Conservation (phyloP, 2,797 vertebrate genomes). For the Pseudochaenichthys georgianus region DNA sequence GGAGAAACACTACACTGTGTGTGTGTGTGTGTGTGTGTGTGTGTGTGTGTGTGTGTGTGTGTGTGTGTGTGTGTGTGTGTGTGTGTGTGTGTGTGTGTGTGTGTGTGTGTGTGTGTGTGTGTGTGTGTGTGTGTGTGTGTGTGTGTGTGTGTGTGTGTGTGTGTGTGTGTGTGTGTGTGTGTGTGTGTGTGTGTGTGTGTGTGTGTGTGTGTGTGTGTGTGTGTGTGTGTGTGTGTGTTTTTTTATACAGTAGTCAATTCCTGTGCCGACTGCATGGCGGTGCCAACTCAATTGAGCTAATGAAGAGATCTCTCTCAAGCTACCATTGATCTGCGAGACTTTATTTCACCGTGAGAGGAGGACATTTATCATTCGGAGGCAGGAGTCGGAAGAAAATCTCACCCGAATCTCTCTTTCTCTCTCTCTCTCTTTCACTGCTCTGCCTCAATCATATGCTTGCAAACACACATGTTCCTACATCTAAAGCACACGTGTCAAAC, state of each 20-base stretch:
- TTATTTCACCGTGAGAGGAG: constrained; percentile 46
- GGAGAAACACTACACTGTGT: constrained; percentile 14
- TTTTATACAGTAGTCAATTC: constrained; percentile 48
- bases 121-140: too few species aligned
- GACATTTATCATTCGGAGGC: constrained; percentile 64
- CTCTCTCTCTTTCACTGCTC: background rate
- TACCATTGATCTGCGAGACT: constrained; percentile 65
- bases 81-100: too few species aligned
- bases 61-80: too few species aligned
- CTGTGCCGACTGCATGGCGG: constrained; percentile 42
- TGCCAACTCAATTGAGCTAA: constrained; percentile 67
- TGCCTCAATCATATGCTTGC: background rate
- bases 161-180: too few species aligned
- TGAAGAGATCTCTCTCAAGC: constrained; percentile 67
- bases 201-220: too few species aligned
- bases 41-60: too few species aligned
- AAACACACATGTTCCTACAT: constrained; percentile 5
- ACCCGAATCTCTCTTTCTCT: constrained; percentile 23
- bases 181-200: too few species aligned
- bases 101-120: too few species aligned
- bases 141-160: too few species aligned
- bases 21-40: too few species aligned
- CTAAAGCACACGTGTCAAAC: too few species aligned
- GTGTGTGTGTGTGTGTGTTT: too few species aligned
- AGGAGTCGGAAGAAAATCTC: constrained; percentile 32